Evolutionary conservation across 2,888 invertebrate species (phyloP), one percentile per base, ranked within the genome.

Genomic region (Scaptomyza caliginosa): DNA sequence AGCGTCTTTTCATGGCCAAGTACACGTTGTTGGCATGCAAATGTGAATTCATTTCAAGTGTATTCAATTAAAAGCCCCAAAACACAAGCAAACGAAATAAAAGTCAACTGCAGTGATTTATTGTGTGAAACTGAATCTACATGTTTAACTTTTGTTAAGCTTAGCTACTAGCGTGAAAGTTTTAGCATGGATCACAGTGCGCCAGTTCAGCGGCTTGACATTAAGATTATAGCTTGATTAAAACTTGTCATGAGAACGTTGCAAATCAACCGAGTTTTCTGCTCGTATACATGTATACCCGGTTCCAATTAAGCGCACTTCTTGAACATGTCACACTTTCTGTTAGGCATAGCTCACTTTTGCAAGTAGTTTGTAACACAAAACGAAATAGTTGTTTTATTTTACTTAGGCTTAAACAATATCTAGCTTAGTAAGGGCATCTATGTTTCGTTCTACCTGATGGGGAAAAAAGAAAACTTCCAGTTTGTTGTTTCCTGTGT

Each of bases 191-290:
- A 50, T 60, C 50, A 40, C 62, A 13, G 11, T 55, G 34, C 43
- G 60, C 50, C 59, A 54, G 50, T 58, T 73, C 51, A 34, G 34
- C 17, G 63, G 56, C 75, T 75, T 78, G 75, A 70, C 87, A 85
- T 68, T 74, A 59, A 72, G 85, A 82, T 87, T 85, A 81, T 86
- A 63, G 72, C 87, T 81, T 81, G 87, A 87, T 87, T 87, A 85
- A 87, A 85, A 75, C 52, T 85, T 86, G 87, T 86, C 81, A 82
- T 86, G 80, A 70, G 84, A 86, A 84, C 63, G 50, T 50, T 60
- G 69, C 42, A 36, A 21, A 30, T 30, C 26, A 40, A 48, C 38
- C 65, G 45, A 52, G 42, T 45, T 28, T 8, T 57, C 40, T 50
- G 11, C 38, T 40, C 24, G 32, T 21, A 32, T 10, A 34, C 7